phyloP scores from a whole-genome alignment of 2,113 vertebrate genomes.

The Orycteropus afer region DNA sequence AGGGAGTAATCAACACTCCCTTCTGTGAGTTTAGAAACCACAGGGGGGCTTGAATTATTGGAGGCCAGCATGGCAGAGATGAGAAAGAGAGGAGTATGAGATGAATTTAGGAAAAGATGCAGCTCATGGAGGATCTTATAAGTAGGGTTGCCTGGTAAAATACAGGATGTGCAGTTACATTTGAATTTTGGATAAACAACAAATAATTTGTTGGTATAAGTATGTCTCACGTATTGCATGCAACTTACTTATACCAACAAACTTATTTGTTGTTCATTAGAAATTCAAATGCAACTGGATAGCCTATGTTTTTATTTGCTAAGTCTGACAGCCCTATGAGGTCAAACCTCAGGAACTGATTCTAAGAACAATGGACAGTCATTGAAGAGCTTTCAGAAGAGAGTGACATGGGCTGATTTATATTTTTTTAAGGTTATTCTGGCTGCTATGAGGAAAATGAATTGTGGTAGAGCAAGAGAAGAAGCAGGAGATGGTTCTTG shows the following conservation, averaged over 20 bases:
- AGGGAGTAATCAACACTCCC: background rate
- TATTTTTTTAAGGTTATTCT: background rate
- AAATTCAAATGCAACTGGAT: no score
- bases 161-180: background rate
- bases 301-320: background rate
- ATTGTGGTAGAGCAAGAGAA: background rate
- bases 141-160: background rate
- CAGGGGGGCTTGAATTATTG: background rate
- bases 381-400: background rate
- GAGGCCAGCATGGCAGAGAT: background rate
- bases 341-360: background rate
- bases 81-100: background rate
- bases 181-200: background rate
- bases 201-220: background rate
- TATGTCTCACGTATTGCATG: no score
- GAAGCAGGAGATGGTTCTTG: background rate
- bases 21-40: background rate
- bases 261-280: no score
- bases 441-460: background rate
- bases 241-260: no score
- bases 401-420: background rate
- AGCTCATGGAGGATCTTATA: background rate
- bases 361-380: background rate
- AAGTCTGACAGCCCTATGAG: background rate
- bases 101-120: no score